Evolutionary conservation across 2,113 vertebrate species (phyloP).

Genomic region (Irena cyanogastra): DNA sequence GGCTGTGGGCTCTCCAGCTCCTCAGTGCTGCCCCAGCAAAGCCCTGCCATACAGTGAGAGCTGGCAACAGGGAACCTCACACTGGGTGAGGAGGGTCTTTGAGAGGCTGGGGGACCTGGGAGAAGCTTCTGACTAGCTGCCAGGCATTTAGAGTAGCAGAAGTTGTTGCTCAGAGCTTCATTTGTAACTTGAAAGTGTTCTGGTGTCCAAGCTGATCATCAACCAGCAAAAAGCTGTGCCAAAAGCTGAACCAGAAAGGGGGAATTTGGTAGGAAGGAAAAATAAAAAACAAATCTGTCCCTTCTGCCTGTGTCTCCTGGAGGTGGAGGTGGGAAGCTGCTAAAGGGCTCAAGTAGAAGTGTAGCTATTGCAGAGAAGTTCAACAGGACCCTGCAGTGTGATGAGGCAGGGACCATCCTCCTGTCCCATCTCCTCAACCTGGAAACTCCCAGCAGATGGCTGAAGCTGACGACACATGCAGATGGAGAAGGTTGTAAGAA

Average conservation of each 20-base stretch:
- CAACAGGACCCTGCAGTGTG: neutral
- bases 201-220: neutral
- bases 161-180: neutral
- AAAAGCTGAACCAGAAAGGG: neutral
- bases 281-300: neutral
- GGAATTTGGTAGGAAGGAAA: neutral
- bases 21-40: neutral
- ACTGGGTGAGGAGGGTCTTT: neutral
- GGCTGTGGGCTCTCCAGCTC: neutral
- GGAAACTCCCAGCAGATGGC: neutral
- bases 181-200: neutral
- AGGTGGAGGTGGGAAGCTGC: neutral
- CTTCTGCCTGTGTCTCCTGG: neutral
- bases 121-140: neutral
- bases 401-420: neutral
- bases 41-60: neutral
- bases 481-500: neutral
- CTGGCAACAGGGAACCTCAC: neutral
- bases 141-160: neutral
- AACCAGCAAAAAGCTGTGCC: neutral
- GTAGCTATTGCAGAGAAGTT: neutral
- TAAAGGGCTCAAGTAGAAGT: neutral
- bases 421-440: neutral
- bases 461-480: neutral
- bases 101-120: neutral